Base-by-base conservation (phyloP, 2,113 vertebrate genomes). In the Mesitornis unicolor region DNA sequence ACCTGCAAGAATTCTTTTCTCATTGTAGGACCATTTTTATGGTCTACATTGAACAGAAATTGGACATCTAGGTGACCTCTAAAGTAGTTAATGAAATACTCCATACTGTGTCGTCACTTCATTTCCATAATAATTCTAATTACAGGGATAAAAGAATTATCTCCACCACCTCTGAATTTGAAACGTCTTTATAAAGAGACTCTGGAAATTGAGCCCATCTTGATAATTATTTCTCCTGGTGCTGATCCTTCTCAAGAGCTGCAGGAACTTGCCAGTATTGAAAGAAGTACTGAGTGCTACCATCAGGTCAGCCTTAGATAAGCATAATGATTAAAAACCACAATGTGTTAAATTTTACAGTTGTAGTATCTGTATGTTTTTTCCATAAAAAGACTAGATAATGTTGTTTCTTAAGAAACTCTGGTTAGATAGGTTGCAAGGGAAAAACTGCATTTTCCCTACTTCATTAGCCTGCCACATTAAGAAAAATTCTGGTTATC, bases 201-300 rank as follows among this genome's bases (percentile, higher is more conserved):
- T 2, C 60, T 99, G 78, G 99, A 99, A 97, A 98, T 97, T 70
- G 99, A 99, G 81, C 99, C 99, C 1, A 95, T 99, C 94, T 98
- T 99, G 95, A 99, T 99, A 61, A 99, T 99, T 92, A 99, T 99
- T 98, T 99, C 99, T 73, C 99, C 99, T 26, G 99, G 99, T 69
- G 99, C 99, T 57, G 99, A 99, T 96, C 99, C 99, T 29, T 99
- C 99, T 90, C 99, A 99, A 97, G 99, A 99, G 84, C 98, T 99
- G 53, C 98, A 99, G 84, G 99, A 99, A 93, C 98, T 99, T 56
- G 99, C 99, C 75, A 97, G 93, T 67, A 96, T 98, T 87, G 99
- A 98, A 43, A 96, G 98, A 95, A 98, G 98, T 47, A 97, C 98
- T 48, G 99, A 98, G 35, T 98, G 97, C 97, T 99, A 99, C 87